Conservation (phyloP, 1,140 invertebrate species). For the Cyphomyrmex costatus region DNA sequence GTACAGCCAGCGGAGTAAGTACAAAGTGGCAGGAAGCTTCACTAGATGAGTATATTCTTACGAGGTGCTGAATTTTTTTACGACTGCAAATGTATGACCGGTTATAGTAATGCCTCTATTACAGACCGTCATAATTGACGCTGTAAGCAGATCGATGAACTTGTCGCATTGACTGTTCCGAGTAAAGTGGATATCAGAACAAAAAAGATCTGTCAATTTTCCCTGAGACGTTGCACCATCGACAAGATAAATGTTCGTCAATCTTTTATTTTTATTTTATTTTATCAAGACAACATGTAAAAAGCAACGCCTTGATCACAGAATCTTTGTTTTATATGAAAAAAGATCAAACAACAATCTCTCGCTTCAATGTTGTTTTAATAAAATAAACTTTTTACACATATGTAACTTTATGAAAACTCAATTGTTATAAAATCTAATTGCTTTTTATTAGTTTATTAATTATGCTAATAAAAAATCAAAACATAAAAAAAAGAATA, state of each 20-base stretch:
- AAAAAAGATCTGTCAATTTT: slow-evolving; percentile 42
- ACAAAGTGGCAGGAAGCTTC: not conserved
- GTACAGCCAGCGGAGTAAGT: not conserved
- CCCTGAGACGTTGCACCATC: not conserved
- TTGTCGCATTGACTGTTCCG: not conserved
- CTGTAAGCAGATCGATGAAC: slow-evolving; percentile 58
- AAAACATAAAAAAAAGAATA: too few species aligned
- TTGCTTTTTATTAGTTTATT: too few species aligned
- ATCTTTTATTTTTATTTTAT: not conserved
- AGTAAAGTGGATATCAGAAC: not conserved
- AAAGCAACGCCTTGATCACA: not conserved
- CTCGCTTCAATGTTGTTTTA: not conserved
- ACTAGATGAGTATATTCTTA: slow-evolving; percentile 57
- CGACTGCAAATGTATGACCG: slow-evolving; percentile 36
- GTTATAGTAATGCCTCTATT: slow-evolving; percentile 52
- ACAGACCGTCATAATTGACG: slow-evolving; percentile 32
- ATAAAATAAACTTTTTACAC: not conserved
- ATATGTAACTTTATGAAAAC: too few species aligned
- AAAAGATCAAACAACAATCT: not conserved
- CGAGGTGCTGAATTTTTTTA: slow-evolving; percentile 52
- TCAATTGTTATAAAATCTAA: not conserved
- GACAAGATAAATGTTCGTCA: slow-evolving; percentile 32
- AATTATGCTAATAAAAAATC: too few species aligned
- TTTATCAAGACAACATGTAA: not conserved
- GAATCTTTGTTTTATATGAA: slow-evolving; percentile 10